Base-by-base conservation (phyloP, 2,797 vertebrate species). In the Megaceryle alcyon region DNA sequence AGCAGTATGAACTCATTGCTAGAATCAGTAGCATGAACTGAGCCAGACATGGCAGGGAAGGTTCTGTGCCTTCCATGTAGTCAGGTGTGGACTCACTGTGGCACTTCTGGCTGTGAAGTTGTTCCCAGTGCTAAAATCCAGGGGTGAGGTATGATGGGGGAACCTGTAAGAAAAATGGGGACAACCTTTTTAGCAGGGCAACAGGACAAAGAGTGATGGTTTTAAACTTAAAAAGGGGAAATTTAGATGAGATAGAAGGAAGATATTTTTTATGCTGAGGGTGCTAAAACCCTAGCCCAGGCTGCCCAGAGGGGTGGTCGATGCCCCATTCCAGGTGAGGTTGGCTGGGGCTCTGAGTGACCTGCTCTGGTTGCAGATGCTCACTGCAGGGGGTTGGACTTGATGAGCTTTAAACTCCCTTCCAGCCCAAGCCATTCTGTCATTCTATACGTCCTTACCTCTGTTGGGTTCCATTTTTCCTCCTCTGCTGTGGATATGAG, bases 21-120 rank as follows among this genome's bases (percentile, higher is more conserved):
- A 71, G 63, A 91, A 46, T 1, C 4, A 35, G 66, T 72, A 19
- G 37, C 1, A 29, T 2, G 4, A 19, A 6, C 35, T 1, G 65
- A 26, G 63, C 43, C 59, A 7, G 2, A 14, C 3, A 0, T 1
- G n/a, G 26, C 54, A 1, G 33, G 9, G 48, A 29, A 37, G 3
- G 9, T 9, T 28, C 25, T 0, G 2, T 61, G 49, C 49, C 70
- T 56, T 29, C 23, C 12, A 0, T 1, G 19, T 26, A 18, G 2
- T 44, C 49, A 12, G 9, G 0, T 1, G 15, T 21, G 54, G 26
- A 2, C 46, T 94, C 54, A 0, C 19, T 16, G 39, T 71, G 3
- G 8, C 65, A 2, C 4, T 0, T 1, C 44, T 39, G 60, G 5
- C 69, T 71, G 51, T 14, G 26, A 64, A 41, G 25, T 15, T 35